These are phyloP conservation scores for Sphyrna mokarran DNA, from an alignment of 2,113 vertebrate species.

Conservation along the genomic window DNA sequence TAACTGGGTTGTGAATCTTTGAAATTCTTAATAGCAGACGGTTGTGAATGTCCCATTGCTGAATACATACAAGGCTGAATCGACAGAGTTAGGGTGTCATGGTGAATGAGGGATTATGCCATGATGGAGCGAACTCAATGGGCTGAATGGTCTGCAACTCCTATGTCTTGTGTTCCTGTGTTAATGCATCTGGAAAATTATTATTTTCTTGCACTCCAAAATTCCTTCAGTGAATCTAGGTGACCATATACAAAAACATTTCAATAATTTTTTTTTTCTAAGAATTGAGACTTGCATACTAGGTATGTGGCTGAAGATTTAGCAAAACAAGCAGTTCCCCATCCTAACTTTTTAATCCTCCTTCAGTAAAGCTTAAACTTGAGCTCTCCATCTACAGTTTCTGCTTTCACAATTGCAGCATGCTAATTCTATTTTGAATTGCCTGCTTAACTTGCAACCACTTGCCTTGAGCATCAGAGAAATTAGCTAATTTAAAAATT, in stretches of 20 bases:
- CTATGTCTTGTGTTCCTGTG: background rate
- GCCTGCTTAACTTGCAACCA: background rate
- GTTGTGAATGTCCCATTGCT: too few species aligned
- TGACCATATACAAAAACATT: background rate
- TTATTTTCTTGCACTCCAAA: background rate
- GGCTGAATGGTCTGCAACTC: too few species aligned
- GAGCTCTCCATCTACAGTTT: background rate
- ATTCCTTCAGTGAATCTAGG: background rate
- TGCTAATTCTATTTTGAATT: background rate
- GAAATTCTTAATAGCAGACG: too few species aligned
- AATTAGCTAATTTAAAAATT: background rate
- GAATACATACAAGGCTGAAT: too few species aligned
- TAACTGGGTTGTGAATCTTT: too few species aligned
- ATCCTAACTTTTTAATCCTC: background rate
- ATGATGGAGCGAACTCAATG: background rate
- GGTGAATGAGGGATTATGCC: too few species aligned
- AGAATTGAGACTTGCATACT: background rate
- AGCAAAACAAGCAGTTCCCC: background rate
- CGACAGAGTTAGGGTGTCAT: too few species aligned
- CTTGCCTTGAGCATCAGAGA: background rate
- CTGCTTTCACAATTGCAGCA: background rate
- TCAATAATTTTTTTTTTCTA: background rate
- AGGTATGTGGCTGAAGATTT: background rate
- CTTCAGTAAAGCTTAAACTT: background rate
- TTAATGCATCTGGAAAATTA: background rate